Percentiles rank a stretch among this genome's conserved stretches.
Conservation (phyloP, 2,113 vertebrate species). For the Uria lomvia region DNA sequence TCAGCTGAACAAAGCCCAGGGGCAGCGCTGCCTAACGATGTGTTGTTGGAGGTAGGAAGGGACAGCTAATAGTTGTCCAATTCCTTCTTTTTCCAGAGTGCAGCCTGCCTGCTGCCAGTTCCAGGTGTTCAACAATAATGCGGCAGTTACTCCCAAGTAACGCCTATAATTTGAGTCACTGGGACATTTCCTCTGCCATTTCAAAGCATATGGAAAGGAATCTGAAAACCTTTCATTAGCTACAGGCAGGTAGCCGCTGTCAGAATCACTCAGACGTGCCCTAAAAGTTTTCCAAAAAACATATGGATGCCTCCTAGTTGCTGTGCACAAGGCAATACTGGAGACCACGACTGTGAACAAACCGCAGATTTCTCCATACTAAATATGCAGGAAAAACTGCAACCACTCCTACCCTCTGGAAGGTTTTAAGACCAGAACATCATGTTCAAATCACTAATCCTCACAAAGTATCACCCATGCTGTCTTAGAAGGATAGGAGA, state of each 20-base stretch:
- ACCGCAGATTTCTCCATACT: background rate
- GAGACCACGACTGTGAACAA: background rate
- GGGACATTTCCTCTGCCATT: conserved; percentile 61
- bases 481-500: background rate
- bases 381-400: background rate
- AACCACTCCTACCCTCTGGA: background rate
- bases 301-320: background rate
- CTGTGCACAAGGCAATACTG: background rate
- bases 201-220: conserved; percentile 47
- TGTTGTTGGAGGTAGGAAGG: background rate
- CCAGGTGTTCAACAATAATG: conserved; percentile 54
- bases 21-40: background rate
- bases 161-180: conserved; percentile 59
- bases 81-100: background rate
- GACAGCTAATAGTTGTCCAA: background rate
- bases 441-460: background rate
- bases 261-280: background rate
- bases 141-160: conserved; percentile 11
- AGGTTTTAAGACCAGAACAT: background rate
- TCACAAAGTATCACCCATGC: background rate
- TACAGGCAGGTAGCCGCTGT: background rate
- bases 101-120: conserved; percentile 7
- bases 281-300: background rate
- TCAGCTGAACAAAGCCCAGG: background rate
- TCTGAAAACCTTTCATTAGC: conserved; percentile 49